Conservation (phyloP, 2,888 invertebrate genomes). For the Torymus texanus region DNA sequence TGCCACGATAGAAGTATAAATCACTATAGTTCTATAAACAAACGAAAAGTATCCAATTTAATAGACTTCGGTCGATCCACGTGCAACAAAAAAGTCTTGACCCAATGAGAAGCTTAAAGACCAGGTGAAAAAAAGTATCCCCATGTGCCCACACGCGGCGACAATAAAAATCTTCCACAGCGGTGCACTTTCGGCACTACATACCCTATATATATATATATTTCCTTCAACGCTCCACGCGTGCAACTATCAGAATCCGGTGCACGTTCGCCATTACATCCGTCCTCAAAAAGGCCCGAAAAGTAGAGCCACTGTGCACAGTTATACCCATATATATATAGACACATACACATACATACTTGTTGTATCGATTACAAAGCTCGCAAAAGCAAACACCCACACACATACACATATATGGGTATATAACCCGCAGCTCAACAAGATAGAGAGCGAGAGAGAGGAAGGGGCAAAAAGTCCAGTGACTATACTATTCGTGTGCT, state of each 20-base stretch:
- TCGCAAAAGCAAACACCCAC: background rate
- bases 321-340: background rate
- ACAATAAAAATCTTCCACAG: conserved; percentile 14
- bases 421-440: no score
- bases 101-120: no score
- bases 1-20: no score
- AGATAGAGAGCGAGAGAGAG: no score
- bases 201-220: background rate
- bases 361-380: background rate
- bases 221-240: background rate
- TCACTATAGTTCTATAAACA: no score
- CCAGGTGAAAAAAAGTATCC: no score
- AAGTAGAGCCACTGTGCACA: conserved; percentile 9
- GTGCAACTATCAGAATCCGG: conserved; percentile 18
- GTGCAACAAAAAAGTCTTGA: no score
- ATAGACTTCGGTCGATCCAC: no score
- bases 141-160: no score
- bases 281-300: conserved; percentile 22
- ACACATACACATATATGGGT: background rate
- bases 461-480: no score
- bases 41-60: no score
- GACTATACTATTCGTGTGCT: background rate
- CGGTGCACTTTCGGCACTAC: background rate
- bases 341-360: background rate
- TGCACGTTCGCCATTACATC: conserved; percentile 41